Percentiles rank a stretch among this genome's conserved stretches.
Evolutionary conservation across 2,888 invertebrate genomes (phyloP).

Genomic region (Athalia circularis): DNA sequence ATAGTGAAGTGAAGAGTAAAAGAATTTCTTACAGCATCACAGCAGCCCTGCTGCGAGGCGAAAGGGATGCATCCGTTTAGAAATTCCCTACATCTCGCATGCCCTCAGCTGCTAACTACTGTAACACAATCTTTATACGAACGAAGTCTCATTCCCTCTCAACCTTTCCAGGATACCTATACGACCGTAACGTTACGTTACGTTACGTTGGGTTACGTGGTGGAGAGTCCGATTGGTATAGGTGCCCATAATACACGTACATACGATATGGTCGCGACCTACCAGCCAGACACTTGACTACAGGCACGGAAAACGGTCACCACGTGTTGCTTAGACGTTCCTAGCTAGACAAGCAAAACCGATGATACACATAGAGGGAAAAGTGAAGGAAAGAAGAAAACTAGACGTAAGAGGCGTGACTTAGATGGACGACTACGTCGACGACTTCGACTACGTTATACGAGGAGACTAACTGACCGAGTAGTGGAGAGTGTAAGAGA

Average conservation of each 20-base stretch:
- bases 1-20: neutral
- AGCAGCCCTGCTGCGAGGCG: constrained; percentile 26
- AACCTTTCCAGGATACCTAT: constrained; percentile 4
- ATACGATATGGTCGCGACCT: neutral
- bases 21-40: no score
- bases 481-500: constrained; percentile 9
- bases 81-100: constrained; percentile 30
- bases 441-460: neutral
- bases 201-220: neutral
- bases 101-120: constrained; percentile 43
- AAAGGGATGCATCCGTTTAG: constrained; percentile 39
- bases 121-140: constrained; percentile 36
- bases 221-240: neutral
- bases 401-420: constrained; percentile 1
- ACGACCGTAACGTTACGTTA: neutral
- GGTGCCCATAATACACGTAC: neutral
- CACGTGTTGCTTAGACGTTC: constrained; percentile 43
- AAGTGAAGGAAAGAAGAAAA: neutral
- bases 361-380: constrained; percentile 19
- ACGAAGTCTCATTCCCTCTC: constrained; percentile 14
- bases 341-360: constrained; percentile 18
- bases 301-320: constrained; percentile 39
- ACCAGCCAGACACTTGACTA: constrained; percentile 37
- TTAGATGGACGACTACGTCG: neutral
- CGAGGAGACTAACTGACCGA: constrained; percentile 39